Evolutionary conservation across 1,140 invertebrate species (phyloP).

Genomic region (Phymorhynchus buccinoides): DNA sequence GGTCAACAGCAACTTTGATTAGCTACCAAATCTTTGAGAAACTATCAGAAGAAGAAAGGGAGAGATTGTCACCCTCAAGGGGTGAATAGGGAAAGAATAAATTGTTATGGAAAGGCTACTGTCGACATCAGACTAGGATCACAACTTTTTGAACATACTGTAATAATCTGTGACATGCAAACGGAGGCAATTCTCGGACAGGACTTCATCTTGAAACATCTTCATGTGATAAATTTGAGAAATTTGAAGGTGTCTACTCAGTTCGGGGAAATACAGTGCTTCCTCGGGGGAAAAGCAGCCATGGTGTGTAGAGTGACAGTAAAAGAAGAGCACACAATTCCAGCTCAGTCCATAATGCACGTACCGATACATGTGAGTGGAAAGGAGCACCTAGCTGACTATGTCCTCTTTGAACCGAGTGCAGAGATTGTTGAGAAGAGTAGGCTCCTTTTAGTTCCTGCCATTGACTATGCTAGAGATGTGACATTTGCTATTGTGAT

Average conservation of each 20-base stretch:
- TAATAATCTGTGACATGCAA: constrained; percentile 20
- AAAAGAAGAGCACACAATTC: constrained; percentile 17
- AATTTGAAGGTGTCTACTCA: neutral
- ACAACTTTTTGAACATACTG: neutral
- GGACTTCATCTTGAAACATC: constrained; percentile 32
- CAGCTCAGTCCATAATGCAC: constrained; percentile 26
- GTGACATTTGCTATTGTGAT: constrained; percentile 15
- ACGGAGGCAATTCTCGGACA: constrained; percentile 24
- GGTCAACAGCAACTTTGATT: constrained; percentile 31
- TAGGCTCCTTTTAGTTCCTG: neutral
- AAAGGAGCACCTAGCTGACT: constrained; percentile 4
- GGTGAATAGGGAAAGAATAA: constrained; percentile 23
- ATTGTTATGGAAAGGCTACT: neutral
- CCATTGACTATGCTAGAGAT: constrained; percentile 7
- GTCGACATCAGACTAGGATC: neutral
- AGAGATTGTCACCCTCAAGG: neutral
- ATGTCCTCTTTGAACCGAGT: constrained; percentile 28
- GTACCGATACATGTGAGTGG: constrained; percentile 35
- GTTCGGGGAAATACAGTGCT: constrained; percentile 17
- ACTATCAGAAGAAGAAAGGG: neutral
- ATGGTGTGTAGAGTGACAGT: constrained; percentile 43
- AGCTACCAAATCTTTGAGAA: constrained; percentile 18
- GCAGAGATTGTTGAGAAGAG: neutral
- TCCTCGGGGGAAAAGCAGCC: constrained; percentile 36
- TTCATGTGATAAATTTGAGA: constrained; percentile 16